Evolutionary conservation across 2,888 invertebrate genomes (phyloP), one percentile per base, ranked within the genome.

Genomic region (Pimpla rufipes): DNA sequence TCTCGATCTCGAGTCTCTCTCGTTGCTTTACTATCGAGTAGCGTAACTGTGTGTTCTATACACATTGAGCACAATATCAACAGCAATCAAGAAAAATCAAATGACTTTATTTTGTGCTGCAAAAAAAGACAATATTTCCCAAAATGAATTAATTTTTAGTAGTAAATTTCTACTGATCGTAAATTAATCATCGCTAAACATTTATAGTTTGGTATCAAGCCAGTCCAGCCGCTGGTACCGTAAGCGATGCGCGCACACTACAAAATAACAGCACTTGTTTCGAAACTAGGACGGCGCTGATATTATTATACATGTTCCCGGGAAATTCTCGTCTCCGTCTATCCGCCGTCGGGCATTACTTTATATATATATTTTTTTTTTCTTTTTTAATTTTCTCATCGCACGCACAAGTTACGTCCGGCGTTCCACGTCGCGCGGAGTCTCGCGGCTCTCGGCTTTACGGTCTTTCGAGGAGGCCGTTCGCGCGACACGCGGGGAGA

Each of bases 271-370:
- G 29, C 37, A 42, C 4, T 71, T 0, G 18, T 5, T 37, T 23
- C 16, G 42, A 57, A 71, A 71, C 57, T 71, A 18, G 81, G 57
- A 35, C 55, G 57, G 40, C 23, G 18, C 45, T 13, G 57, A 67
- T 66, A 42, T 52, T 29, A 29, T 29, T 29, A 29, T 29, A 29
- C 5, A 57, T 66, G 47, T 78, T 78, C 68, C 77, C 78, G 77
- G 77, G 23, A 62, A 57, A 45, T 45, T 13, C 45, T 45, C 45
- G 57, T 62, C n/a, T 40, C 21, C 40, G 37, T 71, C 35, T 64
- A 47, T 40, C 37, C 18, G 16, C 70, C 55, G 57, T 80, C 64
- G 64, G 47, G 13, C 67, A 11, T 52, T 59, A 35, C 13, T 35
- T 59, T 81, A 29, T n/a, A n/a, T n/a, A n/a, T n/a, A n/a, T n/a